phyloP scores from a whole-genome alignment of 2,113 vertebrate genomes.

The Trochalopteron elliotii region DNA sequence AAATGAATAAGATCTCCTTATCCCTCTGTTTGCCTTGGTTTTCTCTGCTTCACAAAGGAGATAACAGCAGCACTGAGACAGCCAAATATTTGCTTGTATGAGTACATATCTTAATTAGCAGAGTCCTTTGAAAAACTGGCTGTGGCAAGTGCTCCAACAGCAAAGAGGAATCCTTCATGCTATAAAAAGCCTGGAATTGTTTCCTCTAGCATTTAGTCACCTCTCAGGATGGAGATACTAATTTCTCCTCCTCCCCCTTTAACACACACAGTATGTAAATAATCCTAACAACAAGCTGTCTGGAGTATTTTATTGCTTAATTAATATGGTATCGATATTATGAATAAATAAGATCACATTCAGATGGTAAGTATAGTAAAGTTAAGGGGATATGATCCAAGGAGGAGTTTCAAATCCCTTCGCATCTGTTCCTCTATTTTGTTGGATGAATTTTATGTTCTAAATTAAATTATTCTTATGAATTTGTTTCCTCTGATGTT shows the following conservation, averaged over 20 bases:
- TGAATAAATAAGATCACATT: constrained; percentile 59
- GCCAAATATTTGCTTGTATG: constrained; percentile 17
- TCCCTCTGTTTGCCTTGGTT: constrained; percentile 7
- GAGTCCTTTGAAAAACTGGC: not conserved
- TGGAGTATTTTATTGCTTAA: constrained; percentile 67
- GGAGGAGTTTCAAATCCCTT: constrained; percentile 68
- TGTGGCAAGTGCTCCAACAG: not conserved
- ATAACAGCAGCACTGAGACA: not conserved
- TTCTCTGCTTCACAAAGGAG: not conserved
- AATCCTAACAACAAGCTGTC: constrained; percentile 61
- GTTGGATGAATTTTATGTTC: constrained; percentile 67
- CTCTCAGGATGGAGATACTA: constrained; percentile 25
- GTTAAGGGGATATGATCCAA: constrained; percentile 62
- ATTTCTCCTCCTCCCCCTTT: not conserved
- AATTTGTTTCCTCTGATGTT: constrained; percentile 45
- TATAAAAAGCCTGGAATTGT: constrained; percentile 31
- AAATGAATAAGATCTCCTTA: not conserved
- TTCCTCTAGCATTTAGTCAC: not conserved
- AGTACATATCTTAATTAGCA: constrained; percentile 41
- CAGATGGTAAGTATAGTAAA: constrained; percentile 35
- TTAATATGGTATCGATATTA: constrained; percentile 68
- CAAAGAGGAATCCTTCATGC: constrained; percentile 14
- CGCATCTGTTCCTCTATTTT: constrained; percentile 71
- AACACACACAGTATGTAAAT: constrained; percentile 25
- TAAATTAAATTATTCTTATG: constrained; percentile 74